phyloP scores from a whole-genome alignment of 2,113 vertebrate genomes.

The Gasterosteus nipponicus region DNA sequence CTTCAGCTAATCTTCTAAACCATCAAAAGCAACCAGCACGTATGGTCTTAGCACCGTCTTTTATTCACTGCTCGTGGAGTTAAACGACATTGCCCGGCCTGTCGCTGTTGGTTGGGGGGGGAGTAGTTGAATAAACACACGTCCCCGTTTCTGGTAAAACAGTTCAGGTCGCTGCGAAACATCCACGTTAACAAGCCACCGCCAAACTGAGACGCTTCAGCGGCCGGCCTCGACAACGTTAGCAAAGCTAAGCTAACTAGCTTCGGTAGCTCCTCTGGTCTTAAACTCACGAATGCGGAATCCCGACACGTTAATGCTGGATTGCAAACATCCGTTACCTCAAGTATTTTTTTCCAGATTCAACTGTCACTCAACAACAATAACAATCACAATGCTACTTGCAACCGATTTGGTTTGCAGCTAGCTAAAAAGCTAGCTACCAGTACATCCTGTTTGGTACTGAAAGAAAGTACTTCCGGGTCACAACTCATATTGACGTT shows the following conservation, averaged over 20 bases:
- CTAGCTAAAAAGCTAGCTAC: constrained; percentile 28
- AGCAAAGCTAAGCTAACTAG: constrained; percentile 73
- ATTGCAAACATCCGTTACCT: not conserved
- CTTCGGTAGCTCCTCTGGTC: not conserved
- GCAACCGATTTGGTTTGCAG: constrained; percentile 9
- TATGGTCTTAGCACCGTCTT: not conserved
- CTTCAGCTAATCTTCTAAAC: constrained; percentile 33
- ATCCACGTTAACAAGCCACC: constrained; percentile 43
- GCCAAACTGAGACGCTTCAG: constrained; percentile 4
- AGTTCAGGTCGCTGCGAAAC: constrained; percentile 25
- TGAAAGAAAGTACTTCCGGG: constrained; percentile 55
- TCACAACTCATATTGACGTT: constrained; percentile 5
- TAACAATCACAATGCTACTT: constrained; percentile 26
- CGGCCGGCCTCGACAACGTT: constrained; percentile 41
- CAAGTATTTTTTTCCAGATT: not conserved
- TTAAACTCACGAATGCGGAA: not conserved
- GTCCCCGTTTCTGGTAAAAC: not conserved
- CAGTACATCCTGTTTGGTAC: constrained; percentile 41
- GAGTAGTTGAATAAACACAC: not conserved
- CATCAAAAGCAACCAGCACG: constrained; percentile 19
- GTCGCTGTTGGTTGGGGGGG: no score
- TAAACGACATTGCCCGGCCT: constrained; percentile 22
- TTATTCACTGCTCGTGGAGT: not conserved
- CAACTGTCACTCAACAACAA: not conserved
- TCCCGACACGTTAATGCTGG: not conserved